These are phyloP conservation scores for Drosophila trichaetosa DNA, from an alignment of 2,888 invertebrate genomes.

Conservation along the genomic window DNA sequence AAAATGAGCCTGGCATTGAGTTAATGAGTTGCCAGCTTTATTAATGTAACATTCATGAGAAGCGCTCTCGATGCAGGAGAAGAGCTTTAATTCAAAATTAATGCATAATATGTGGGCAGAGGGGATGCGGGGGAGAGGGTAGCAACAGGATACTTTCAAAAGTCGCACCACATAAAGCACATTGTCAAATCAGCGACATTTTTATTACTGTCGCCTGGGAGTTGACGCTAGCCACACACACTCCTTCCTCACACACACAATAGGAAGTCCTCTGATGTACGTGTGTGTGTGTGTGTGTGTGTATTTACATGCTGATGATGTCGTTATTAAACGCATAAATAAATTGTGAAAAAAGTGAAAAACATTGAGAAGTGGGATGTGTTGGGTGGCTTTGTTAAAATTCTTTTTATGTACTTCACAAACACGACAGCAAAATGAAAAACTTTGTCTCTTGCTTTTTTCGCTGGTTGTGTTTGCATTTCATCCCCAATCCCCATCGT, in stretches of 20 bases:
- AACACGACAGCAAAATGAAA: constrained; percentile 52
- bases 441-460: constrained; percentile 38
- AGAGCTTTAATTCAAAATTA: constrained; percentile 61
- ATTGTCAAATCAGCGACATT: constrained; percentile 80
- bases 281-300: constrained; percentile 21
- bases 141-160: constrained; percentile 23
- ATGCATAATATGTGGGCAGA: constrained; percentile 60
- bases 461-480: constrained; percentile 44
- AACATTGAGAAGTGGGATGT: constrained; percentile 2
- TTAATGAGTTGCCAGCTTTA: constrained; percentile 52
- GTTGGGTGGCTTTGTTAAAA: constrained; percentile 34
- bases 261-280: constrained; percentile 17
- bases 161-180: constrained; percentile 66
- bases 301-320: constrained; percentile 73
- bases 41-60: constrained; percentile 51
- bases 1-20: constrained; percentile 33
- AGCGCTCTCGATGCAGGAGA: neutral
- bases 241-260: constrained; percentile 24
- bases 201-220: constrained; percentile 65
- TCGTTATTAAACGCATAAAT: constrained; percentile 80
- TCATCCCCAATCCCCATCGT: neutral
- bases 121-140: neutral
- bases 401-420: constrained; percentile 39
- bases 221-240: constrained; percentile 13
- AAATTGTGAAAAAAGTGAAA: constrained; percentile 62